Evolutionary conservation across 2,113 vertebrate species (phyloP), one percentile per base, ranked within the genome.

Genomic region (Craseonycteris thonglongyai): DNA sequence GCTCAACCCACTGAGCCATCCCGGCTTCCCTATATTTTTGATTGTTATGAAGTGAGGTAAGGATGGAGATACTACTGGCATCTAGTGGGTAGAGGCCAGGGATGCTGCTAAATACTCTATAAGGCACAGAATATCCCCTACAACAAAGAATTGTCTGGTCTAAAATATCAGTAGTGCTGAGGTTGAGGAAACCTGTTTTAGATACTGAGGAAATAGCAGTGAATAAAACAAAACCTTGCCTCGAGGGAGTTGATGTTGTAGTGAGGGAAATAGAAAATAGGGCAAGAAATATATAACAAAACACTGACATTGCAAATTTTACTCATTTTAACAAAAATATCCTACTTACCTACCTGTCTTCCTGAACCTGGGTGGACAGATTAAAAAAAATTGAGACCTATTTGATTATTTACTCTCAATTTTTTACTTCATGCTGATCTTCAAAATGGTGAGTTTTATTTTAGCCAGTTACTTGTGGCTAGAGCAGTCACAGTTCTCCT

Each of bases 401-500:
- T 38, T 82, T 35, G 22, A 19, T 87, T 94, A 24, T 65, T 86
- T 75, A 42, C 65, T 21, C 9, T 91, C 1, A 40, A 40, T 58
- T 65, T 59, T 92, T 78, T 18, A 14, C 47, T 91, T 87, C n/a
- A 66, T 76, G 86, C 86, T 89, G 74, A 40, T 76, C 83, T 86
- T 91, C 33, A 87, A 74, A 89, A 66, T 56, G 22, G 58, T 94
- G 69, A 80, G 56, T 81, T 88, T 88, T 81, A 40, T 66, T 91
- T 22, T 74, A 35, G 14, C 30, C 8, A 47, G 28, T 82, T 47
- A 58, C 21, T 82, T 95, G 30, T 65, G 63, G 15, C 79, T 91
- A 40, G 28, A 72, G 49, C 16, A 78, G 65, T 76, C 54, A 82
- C 26, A 19, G 0, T 79, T 91, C 21, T 95, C 42, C 51, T 91